Conservation (phyloP, 2,888 invertebrate genomes). For the Clanis bilineata region DNA sequence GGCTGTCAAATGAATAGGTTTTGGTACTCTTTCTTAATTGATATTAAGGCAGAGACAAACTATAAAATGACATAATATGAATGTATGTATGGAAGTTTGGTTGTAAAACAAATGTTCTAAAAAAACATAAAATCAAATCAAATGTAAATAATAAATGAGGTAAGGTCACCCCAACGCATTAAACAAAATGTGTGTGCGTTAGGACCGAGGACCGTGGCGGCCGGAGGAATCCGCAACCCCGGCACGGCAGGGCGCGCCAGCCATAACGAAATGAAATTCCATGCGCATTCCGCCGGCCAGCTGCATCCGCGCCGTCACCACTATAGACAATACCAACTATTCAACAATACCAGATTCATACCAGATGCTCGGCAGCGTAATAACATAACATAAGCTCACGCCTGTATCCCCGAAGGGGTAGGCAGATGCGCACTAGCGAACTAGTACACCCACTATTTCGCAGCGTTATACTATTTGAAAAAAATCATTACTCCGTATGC, state of each 20-base stretch:
- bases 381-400: too few species aligned
- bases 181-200: constrained; percentile 26
- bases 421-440: too few species aligned
- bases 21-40: too few species aligned
- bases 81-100: too few species aligned
- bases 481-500: too few species aligned
- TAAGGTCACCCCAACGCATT: constrained; percentile 21
- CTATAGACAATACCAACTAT: constrained; percentile 42
- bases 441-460: too few species aligned
- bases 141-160: not conserved
- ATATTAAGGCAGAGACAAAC: too few species aligned
- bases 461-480: too few species aligned
- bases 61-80: too few species aligned
- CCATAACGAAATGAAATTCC: constrained; percentile 79
- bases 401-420: too few species aligned
- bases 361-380: too few species aligned
- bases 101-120: not conserved
- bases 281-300: constrained; percentile 54
- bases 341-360: constrained; percentile 34
- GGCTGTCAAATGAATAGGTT: too few species aligned
- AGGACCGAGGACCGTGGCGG: constrained; percentile 28
- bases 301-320: constrained; percentile 46
- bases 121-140: not conserved
- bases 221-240: constrained; percentile 65
- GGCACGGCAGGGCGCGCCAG: constrained; percentile 45